These are phyloP conservation scores for Halichoerus grypus DNA, from an alignment of 2,113 vertebrate genomes.

Conservation along the genomic window DNA sequence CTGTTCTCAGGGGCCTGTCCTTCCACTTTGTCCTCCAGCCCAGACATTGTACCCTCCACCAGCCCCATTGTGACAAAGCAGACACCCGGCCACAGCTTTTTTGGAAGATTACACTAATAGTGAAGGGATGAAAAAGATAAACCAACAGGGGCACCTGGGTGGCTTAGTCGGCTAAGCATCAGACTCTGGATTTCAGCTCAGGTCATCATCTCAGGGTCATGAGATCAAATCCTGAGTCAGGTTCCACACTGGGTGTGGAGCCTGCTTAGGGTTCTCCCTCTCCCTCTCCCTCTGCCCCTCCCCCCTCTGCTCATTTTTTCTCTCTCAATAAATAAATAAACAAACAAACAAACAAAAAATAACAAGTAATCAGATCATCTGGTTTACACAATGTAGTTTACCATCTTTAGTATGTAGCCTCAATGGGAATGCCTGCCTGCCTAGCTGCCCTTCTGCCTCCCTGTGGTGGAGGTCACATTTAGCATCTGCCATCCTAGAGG, in stretches of 20 bases:
- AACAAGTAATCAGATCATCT: neutral
- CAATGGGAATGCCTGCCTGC: neutral
- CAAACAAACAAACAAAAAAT: neutral
- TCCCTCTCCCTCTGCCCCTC: neutral
- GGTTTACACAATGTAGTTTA: neutral
- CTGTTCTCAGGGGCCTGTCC: neutral
- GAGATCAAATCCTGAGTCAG: neutral
- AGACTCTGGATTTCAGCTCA: neutral
- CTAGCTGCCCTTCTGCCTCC: neutral
- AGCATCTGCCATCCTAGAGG: neutral
- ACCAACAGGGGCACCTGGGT: neutral
- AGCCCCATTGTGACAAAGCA: neutral
- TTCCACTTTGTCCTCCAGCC: neutral
- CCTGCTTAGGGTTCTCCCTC: neutral
- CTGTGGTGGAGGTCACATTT: neutral
- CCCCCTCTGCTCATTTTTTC: neutral
- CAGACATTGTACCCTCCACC: neutral
- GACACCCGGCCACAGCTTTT: neutral
- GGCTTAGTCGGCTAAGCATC: neutral
- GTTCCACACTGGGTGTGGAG: neutral
- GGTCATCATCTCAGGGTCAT: neutral
- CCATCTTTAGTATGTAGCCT: neutral
- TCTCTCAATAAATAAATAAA: neutral
- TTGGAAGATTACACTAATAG: neutral
- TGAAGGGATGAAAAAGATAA: neutral